Evolutionary conservation across 37 sponge, comb jelly and placozoan genomes (phyloP).

Genomic region (Mnemiopsis leidyi): DNA sequence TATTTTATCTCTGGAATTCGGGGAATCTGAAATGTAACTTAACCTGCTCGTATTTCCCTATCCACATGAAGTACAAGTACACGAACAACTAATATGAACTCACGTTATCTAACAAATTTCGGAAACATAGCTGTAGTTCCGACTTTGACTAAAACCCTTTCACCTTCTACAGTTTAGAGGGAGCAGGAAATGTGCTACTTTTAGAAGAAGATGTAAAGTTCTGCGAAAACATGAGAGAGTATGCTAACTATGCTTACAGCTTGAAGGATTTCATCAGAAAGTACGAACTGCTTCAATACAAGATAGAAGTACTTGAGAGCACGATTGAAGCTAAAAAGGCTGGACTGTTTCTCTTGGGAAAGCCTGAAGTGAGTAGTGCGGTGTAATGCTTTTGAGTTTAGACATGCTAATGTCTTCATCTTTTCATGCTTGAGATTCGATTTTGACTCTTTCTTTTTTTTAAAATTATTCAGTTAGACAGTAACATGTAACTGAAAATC

Average conservation of each 20-base stretch:
- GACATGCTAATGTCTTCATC: neutral
- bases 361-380: slow-evolving; percentile 31
- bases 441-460: neutral
- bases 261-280: slow-evolving; percentile 47
- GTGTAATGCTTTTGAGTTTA: too few relatives aligned
- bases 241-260: slow-evolving; percentile 39
- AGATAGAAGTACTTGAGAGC: slow-evolving; percentile 9
- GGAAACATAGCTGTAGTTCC: neutral
- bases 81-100: too few relatives aligned
- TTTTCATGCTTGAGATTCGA: neutral
- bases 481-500: neutral
- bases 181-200: slow-evolving; percentile 53
- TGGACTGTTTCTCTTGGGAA: neutral
- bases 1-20: neutral
- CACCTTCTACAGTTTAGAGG: slow-evolving; percentile 10
- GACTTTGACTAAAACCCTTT: neutral
- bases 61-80: too few relatives aligned
- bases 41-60: neutral
- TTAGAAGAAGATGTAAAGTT: slow-evolving; percentile 57
- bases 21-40: neutral
- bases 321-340: slow-evolving; percentile 42
- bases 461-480: neutral
- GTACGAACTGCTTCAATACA: slow-evolving; percentile 51
- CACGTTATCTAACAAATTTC: too few relatives aligned
- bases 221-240: slow-evolving; percentile 56